Conservation (phyloP, 2,113 vertebrate species). For the Seriola rivoliana region DNA sequence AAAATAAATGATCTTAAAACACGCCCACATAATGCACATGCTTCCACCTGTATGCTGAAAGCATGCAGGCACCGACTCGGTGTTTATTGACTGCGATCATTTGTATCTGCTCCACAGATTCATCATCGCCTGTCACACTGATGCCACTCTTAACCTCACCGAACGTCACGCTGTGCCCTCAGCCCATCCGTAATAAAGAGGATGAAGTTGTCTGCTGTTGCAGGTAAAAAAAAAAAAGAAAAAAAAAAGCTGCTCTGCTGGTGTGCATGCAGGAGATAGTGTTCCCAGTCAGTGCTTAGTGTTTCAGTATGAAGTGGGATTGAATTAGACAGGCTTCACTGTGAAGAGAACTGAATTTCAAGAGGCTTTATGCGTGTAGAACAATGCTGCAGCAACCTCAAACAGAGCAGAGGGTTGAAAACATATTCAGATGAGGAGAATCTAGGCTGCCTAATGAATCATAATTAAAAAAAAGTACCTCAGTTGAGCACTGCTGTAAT, state of each 20-base stretch:
- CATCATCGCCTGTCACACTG: constrained; percentile 20
- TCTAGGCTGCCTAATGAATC: constrained; percentile 33
- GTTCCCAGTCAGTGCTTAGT: constrained; percentile 5
- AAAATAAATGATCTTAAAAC: too few species aligned
- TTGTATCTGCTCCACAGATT: constrained; percentile 31
- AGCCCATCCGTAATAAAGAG: constrained; percentile 7
- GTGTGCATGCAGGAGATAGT: constrained; percentile 16
- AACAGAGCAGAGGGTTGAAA: background rate
- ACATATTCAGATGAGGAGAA: constrained; percentile 34
- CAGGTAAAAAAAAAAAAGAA: constrained; percentile 16
- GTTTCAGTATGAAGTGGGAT: constrained; percentile 33
- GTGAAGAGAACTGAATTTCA: constrained; percentile 32
- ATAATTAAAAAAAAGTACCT: constrained; percentile 23
- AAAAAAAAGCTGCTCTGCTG: background rate
- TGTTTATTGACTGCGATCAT: constrained; percentile 31
- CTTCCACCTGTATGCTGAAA: background rate
- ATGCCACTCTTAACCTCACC: constrained; percentile 35
- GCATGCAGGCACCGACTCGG: background rate
- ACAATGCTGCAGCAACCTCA: constrained; percentile 16
- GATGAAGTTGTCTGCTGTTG: background rate
- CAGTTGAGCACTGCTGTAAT: constrained; percentile 16
- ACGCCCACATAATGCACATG: background rate
- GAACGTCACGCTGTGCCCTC: background rate
- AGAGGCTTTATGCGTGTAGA: constrained; percentile 32
- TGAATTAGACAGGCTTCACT: constrained; percentile 39